Conservation (phyloP, 2,888 invertebrate genomes). For the Colletes collaris region DNA sequence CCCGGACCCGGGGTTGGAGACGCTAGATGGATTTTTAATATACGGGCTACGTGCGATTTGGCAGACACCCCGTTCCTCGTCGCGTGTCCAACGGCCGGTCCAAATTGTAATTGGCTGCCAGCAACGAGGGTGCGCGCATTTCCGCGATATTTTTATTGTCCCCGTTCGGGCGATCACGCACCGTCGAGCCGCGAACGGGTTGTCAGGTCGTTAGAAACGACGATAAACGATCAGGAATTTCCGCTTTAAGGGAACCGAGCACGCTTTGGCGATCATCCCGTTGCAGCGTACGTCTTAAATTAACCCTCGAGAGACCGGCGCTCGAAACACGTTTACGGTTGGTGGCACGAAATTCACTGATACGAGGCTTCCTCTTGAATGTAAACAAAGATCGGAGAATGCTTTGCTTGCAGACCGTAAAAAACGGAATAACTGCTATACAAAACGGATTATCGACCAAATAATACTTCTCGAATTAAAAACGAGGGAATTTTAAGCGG, state of each 20-base stretch:
- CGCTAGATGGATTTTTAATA: constrained; percentile 58
- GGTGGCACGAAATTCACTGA: too few relatives aligned
- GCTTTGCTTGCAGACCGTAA: too few relatives aligned
- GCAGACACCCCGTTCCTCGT: constrained; percentile 48
- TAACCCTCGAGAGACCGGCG: too few relatives aligned
- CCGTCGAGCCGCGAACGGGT: not conserved
- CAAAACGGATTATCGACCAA: too few relatives aligned
- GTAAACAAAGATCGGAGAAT: too few relatives aligned
- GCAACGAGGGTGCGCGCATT: constrained; percentile 20
- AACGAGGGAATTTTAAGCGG: too few relatives aligned
- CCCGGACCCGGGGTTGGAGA: constrained; percentile 39
- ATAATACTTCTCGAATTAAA: too few relatives aligned
- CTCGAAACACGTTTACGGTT: too few relatives aligned
- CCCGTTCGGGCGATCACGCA: constrained; percentile 4
- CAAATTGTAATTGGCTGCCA: constrained; percentile 59
- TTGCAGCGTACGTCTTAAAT: too few relatives aligned
- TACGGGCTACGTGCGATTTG: constrained; percentile 54
- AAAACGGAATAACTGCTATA: too few relatives aligned
- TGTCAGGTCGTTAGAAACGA: constrained; percentile 31
- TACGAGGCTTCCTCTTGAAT: too few relatives aligned
- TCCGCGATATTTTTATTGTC: constrained; percentile 61
- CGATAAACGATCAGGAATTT: constrained; percentile 22
- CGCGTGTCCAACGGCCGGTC: constrained; percentile 40
- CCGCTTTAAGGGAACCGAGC: constrained; percentile 11
- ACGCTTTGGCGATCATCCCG: too few relatives aligned